Conservation (phyloP, 1,140 invertebrate genomes). For the Acyrthosiphon pisum region DNA sequence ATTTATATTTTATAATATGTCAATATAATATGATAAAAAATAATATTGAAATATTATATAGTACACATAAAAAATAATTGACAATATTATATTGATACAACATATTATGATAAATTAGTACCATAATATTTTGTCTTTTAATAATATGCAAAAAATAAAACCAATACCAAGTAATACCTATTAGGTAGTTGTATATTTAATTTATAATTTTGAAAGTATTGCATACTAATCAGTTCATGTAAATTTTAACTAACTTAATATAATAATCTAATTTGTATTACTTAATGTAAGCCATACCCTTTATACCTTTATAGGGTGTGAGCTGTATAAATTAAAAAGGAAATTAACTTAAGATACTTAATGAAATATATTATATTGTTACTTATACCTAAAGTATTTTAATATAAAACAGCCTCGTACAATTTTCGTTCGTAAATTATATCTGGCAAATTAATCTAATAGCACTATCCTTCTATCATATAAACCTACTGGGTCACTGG, state of each 20-base stretch:
- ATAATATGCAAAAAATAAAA: neutral
- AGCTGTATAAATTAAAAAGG: neutral
- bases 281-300: neutral
- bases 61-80: too few species aligned
- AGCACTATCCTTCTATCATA: neutral
- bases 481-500: neutral
- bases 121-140: neutral
- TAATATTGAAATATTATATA: neutral
- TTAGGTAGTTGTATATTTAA: neutral
- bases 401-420: neutral
- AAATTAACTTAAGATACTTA: slow-evolving; percentile 7
- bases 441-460: neutral
- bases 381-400: neutral
- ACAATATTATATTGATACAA: neutral
- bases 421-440: neutral
- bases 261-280: neutral
- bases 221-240: neutral
- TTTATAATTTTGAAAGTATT: neutral
- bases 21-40: neutral
- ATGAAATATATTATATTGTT: neutral
- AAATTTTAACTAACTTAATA: neutral
- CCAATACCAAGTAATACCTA: neutral
- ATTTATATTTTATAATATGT: neutral
- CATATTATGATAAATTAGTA: neutral
- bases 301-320: neutral